A percentile compares a stretch with the other conserved stretches of the same genome.
Evolutionary conservation across 2,113 vertebrate genomes (phyloP).

Genomic region (Felis chaus): DNA sequence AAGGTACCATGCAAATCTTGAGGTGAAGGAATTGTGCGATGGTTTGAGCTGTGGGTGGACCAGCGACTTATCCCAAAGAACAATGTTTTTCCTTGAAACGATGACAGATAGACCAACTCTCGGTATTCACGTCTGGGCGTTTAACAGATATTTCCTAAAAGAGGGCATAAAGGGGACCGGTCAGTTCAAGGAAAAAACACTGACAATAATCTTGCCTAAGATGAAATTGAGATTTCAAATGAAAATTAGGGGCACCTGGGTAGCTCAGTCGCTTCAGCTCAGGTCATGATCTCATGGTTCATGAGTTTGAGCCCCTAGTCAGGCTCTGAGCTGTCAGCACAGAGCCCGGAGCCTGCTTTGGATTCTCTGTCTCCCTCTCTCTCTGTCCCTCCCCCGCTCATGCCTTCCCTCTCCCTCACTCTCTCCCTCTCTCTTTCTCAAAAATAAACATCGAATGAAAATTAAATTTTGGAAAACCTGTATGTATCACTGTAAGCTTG

Average conservation of each 20-base stretch:
- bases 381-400: too few species aligned
- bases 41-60: background rate
- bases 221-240: slow-evolving; percentile 39
- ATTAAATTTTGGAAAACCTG: slow-evolving; percentile 23
- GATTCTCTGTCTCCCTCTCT: too few species aligned
- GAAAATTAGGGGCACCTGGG: background rate
- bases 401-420: too few species aligned
- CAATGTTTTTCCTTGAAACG: background rate
- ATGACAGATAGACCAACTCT: background rate
- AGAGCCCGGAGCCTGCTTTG: too few species aligned
- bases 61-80: background rate
- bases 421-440: too few species aligned
- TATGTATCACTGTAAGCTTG: background rate
- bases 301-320: too few species aligned
- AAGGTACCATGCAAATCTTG: background rate
- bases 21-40: background rate
- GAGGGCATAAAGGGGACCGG: background rate
- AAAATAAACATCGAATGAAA: slow-evolving; percentile 11
- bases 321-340: too few species aligned
- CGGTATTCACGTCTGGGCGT: background rate
- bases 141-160: background rate
- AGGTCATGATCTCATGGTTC: too few species aligned
- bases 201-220: background rate
- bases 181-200: background rate
- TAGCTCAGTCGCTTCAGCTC: too few species aligned